These are phyloP conservation scores for Notothenia rossii DNA, from an alignment of 2,113 vertebrate genomes.

Conservation along the genomic window DNA sequence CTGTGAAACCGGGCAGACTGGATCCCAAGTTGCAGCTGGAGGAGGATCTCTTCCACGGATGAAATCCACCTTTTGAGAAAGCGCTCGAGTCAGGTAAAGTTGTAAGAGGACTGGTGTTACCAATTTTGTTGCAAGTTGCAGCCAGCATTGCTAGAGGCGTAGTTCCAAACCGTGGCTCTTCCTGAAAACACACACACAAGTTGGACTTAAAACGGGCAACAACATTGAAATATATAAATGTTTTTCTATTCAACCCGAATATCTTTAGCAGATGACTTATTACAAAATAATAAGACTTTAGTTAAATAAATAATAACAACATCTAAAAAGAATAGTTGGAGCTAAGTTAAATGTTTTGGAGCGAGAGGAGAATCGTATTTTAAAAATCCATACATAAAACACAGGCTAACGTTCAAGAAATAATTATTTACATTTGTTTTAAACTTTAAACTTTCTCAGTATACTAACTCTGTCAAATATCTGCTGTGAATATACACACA, in stretches of 20 bases:
- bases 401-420: not conserved
- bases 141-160: slow-evolving; percentile 99
- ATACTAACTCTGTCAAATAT: not conserved
- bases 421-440: not conserved
- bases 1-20: slow-evolving; percentile 95
- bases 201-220: slow-evolving; percentile 28
- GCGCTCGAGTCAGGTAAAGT: slow-evolving; percentile 97
- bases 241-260: not conserved
- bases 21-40: slow-evolving; percentile 97
- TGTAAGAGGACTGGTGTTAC: slow-evolving; percentile 97
- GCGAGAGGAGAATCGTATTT: not conserved
- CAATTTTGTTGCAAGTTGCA: slow-evolving; percentile 99
- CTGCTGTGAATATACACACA: rapidly evolving
- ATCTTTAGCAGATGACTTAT: not conserved
- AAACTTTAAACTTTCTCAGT: not conserved
- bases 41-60: slow-evolving; percentile 97
- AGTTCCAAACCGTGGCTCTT: slow-evolving; percentile 99
- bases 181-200: slow-evolving; percentile 80
- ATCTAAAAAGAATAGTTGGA: not conserved
- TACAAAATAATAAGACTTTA: not conserved
- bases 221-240: not conserved
- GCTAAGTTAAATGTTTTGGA: not conserved
- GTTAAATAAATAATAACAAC: not conserved
- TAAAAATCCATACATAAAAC: not conserved
- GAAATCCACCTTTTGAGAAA: slow-evolving; percentile 98